Evolutionary conservation across 2,113 vertebrate species (phyloP), one percentile per base, ranked within the genome.

Genomic region (Mesoclemmys tuberculata): DNA sequence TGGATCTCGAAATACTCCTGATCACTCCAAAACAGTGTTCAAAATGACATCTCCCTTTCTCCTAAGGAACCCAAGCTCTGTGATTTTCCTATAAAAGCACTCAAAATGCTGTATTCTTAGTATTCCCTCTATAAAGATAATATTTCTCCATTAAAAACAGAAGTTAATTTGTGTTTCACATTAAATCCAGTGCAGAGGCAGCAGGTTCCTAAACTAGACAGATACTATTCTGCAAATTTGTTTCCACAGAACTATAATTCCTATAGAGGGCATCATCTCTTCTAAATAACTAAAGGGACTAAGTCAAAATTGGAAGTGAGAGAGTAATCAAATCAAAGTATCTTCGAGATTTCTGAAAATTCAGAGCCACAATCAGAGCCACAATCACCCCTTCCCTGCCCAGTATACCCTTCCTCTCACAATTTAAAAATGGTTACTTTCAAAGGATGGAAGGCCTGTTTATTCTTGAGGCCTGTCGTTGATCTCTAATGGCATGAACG

Each of bases 401-500:
- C 82, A 90, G 89, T 21, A 80, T 2, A 21, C 31, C 91, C 54
- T 44, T 78, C 51, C 64, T 95, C 89, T 82, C 83, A 90, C 79
- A 78, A 24, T 82, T 95, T 91, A 88, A 94, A 83, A 93, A 95
- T 7, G 35, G 93, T 61, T 94, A 35, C 64, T 88, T 68, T 95
- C 0, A 10, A 91, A 93, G 81, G 58, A 93, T 83, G 68, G 61
- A 95, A 93, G 58, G 51, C 91, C 80, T 79, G 82, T 83, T 56
- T 74, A 92, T 87, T 91, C 94, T 81, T 58, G 83, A 93, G 95
- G 61, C 91, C 90, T 93, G 94, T 79, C 94, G 95, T 94, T 94
- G 96, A 95, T 96, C 93, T 95, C 94, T 90, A 94, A 95, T 61
- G 94, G 95, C 93, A 95, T 3, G 75, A 95, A 84, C 90, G 94